phyloP scores from a whole-genome alignment of 2,113 vertebrate genomes.

The Elachura formosa region DNA sequence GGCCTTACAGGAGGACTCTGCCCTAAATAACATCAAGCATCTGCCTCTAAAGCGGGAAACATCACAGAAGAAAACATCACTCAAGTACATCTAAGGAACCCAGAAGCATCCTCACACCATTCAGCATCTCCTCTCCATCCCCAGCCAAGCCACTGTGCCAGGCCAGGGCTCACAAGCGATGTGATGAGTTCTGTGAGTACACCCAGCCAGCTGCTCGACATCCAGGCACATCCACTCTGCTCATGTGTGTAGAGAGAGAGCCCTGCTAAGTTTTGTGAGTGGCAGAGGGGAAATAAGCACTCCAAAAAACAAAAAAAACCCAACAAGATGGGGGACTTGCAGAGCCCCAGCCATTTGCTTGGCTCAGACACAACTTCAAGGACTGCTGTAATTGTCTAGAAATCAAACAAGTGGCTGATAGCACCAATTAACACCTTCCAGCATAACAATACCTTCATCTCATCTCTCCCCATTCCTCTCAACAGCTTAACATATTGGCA shows the following conservation, averaged over 20 bases:
- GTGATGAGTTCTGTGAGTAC: rapidly evolving
- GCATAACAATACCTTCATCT: constrained; percentile 61
- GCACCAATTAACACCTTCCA: constrained; percentile 59
- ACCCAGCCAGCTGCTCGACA: not conserved
- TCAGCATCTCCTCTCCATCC: not conserved
- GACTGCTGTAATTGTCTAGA: constrained; percentile 36
- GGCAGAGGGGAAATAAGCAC: not conserved
- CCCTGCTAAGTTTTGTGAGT: not conserved
- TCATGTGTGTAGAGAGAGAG: not conserved
- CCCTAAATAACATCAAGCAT: not conserved
- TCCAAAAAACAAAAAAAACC: not conserved
- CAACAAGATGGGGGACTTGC: not conserved
- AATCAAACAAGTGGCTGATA: constrained; percentile 60
- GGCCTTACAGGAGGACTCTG: not conserved
- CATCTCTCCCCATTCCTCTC: constrained; percentile 33
- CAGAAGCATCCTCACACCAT: not conserved
- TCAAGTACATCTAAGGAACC: not conserved
- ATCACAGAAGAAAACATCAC: not conserved
- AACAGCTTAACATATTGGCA: constrained; percentile 45
- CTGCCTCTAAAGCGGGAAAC: not conserved
- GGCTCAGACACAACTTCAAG: constrained; percentile 35
- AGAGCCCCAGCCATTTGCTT: constrained; percentile 30
- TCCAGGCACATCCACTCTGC: not conserved
- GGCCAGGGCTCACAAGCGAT: not conserved
- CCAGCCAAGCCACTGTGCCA: not conserved